Base-by-base conservation (phyloP, 2,113 vertebrate genomes). In the Phrynosoma blainvillii region DNA sequence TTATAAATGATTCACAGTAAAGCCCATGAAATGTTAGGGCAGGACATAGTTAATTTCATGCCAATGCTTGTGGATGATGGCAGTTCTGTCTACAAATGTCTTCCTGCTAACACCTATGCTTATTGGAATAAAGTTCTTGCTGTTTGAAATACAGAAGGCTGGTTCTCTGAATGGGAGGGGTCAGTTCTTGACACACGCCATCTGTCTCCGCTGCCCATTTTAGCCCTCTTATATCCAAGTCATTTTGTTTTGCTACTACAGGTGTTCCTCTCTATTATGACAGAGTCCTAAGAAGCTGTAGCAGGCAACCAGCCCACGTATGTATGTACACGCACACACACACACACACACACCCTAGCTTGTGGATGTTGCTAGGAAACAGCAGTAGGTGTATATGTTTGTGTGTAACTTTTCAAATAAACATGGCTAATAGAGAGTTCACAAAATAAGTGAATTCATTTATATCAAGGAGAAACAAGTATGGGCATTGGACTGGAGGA, bases 301-400 rank as follows among this genome's bases (percentile, higher is more conserved):
- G 1, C 20, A 36, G 52, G 54, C 32, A 74, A 84, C 18, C 36
- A 42, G 12, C 40, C 4, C 40, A 8, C 8, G 9, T 65, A 3
- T 62, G 7, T 13, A 71, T 12, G 14, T 52, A 56, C 73, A 42
- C 20, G 13, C 7, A 25, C 23, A 70, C 23, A 71, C 27, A 71
- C 9, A 71, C 68, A 71, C 27, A 71, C 30, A 30, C 30, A 71
- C 30, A 71, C 14, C 13, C 12, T 30, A 40, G 36, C 13, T 88
- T 70, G 8, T 74, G 59, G 40, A 2, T 84, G 11, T n/a, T 89
- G 82, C 88, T 91, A 9, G 79, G 80, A 88, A 77, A 91, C 80
- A 18, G 4, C 1, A 5, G n/a, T 83, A 42, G 71, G 54, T 62
- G 54, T 47, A 84, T 59, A 56, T 13, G 77, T 62, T 1, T 62